These are phyloP conservation scores for Diplazon laetatorius DNA, from an alignment of 2,888 invertebrate genomes.

Conservation along the genomic window DNA sequence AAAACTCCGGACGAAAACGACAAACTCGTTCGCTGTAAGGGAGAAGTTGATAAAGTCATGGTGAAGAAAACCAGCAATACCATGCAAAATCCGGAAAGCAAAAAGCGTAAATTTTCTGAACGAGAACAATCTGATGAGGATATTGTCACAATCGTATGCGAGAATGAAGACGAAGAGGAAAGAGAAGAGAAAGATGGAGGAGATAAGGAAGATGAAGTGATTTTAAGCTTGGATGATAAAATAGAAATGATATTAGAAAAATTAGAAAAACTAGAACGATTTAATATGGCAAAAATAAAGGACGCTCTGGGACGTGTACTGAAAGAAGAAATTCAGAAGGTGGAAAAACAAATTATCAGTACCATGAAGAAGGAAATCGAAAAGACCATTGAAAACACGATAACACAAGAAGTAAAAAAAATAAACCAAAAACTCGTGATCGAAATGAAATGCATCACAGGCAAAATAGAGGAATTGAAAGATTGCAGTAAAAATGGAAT, in stretches of 20 bases:
- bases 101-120: neutral
- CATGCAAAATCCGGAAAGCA: neutral
- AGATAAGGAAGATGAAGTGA: neutral
- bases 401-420: neutral
- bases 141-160: neutral
- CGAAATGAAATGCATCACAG: too few species aligned
- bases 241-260: neutral
- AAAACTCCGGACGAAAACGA: neutral
- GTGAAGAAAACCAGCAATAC: neutral
- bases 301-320: neutral
- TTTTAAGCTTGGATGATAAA: neutral
- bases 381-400: neutral
- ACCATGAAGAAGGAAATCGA: neutral
- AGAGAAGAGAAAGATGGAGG: neutral
- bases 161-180: conserved; percentile 1
- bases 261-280: neutral
- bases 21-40: neutral
- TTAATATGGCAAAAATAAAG: neutral
- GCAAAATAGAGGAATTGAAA: too few species aligned
- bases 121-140: conserved; percentile 23
- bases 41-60: neutral
- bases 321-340: neutral
- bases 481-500: too few species aligned
- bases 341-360: neutral
- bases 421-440: too few species aligned